phyloP scores from a whole-genome alignment of 92 coral and sea anemone species.

The Zoanthus gigantus region DNA sequence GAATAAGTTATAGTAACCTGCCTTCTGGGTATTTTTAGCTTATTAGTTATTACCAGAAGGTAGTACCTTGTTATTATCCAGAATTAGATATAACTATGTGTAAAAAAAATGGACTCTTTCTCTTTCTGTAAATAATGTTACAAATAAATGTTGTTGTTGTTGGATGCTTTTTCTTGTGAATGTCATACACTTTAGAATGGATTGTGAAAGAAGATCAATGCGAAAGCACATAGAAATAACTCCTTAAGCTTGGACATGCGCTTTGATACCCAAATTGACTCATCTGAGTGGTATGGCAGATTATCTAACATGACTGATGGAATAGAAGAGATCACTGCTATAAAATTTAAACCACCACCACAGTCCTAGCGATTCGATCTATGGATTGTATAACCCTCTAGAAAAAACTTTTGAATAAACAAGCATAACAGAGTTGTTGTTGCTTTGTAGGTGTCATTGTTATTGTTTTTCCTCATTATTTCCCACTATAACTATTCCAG shows the following conservation, averaged over 20 bases:
- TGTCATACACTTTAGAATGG: conserved; percentile 1
- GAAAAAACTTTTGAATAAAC: neutral
- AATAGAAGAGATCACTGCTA: neutral
- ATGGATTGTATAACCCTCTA: neutral
- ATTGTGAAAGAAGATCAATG: conserved; percentile 14
- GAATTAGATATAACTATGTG: too few species aligned
- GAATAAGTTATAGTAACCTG: too few species aligned
- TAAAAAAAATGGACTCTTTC: too few species aligned
- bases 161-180: neutral
- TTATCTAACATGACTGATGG: neutral
- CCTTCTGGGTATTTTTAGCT: too few species aligned
- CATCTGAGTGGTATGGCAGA: neutral
- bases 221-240: conserved; percentile 6
- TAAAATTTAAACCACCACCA: conserved; percentile 6
- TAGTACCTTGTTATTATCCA: too few species aligned
- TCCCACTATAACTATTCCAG: conserved; percentile 19
- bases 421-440: too few species aligned
- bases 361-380: neutral
- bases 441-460: neutral
- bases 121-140: too few species aligned
- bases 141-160: too few species aligned
- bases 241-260: neutral
- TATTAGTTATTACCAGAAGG: too few species aligned
- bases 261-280: conserved; percentile 20
- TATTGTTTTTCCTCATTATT: neutral